Evolutionary conservation across 1,140 invertebrate species (phyloP).

Genomic region (Orchesella cincta): DNA sequence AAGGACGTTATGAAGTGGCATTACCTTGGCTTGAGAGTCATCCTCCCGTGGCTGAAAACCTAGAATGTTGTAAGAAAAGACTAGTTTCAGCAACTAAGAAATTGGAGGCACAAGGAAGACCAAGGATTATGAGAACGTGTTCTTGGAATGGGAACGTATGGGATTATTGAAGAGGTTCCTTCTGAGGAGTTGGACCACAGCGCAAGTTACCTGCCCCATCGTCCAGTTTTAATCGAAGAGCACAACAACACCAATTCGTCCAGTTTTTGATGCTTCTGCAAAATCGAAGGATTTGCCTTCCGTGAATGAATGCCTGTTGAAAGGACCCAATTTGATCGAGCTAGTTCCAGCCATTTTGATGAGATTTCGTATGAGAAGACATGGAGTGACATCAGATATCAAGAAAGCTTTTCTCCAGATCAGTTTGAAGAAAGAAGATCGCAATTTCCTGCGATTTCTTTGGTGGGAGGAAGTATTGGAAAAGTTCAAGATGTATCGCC

Average conservation of each 20-base stretch:
- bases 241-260: constrained; percentile 54
- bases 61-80: background rate
- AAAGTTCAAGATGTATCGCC: constrained; percentile 27
- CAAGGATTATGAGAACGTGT: background rate
- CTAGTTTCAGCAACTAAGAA: too few relatives aligned
- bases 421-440: background rate
- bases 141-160: constrained; percentile 32
- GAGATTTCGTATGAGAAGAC: background rate
- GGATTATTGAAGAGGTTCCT: constrained; percentile 38
- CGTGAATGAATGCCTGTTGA: constrained; percentile 54
- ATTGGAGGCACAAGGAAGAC: background rate
- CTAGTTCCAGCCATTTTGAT: constrained; percentile 17
- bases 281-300: constrained; percentile 50
- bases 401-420: constrained; percentile 35
- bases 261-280: constrained; percentile 41
- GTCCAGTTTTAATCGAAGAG: background rate
- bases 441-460: constrained; percentile 26
- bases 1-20: constrained; percentile 28
- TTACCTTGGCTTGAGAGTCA: background rate
- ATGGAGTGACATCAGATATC: constrained; percentile 29
- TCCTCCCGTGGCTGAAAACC: background rate
- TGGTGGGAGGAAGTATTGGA: too few relatives aligned
- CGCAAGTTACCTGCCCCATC: constrained; percentile 15
- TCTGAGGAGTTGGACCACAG: background rate
- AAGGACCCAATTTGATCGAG: constrained; percentile 28